Percentiles rank a stretch among this genome's conserved stretches.
These are phyloP conservation scores for Augiades crinisus DNA, from an alignment of 2,888 invertebrate species.

Conservation along the genomic window DNA sequence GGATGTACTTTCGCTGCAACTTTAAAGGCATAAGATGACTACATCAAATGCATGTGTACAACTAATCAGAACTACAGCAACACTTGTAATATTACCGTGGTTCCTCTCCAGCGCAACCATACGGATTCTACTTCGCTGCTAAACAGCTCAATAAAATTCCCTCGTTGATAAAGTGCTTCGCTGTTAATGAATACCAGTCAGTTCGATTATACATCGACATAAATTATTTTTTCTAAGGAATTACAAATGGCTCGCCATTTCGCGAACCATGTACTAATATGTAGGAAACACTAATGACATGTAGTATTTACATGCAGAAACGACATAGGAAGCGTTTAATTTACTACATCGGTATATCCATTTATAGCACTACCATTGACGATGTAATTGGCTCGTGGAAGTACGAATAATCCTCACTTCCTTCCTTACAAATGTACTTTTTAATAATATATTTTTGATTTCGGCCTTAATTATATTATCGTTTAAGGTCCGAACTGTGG, in stretches of 20 bases:
- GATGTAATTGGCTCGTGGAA: slow-evolving; percentile 4
- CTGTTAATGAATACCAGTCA: too few relatives aligned
- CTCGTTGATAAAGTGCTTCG: too few relatives aligned
- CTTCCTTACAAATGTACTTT: not conserved
- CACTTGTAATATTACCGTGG: too few relatives aligned
- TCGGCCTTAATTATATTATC: not conserved
- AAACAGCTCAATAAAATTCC: too few relatives aligned
- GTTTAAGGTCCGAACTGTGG: slow-evolving; percentile 2
- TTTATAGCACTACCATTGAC: slow-evolving; percentile 10
- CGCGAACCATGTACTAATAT: not conserved
- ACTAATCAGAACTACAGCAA: too few relatives aligned
- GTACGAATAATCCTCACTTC: not conserved
- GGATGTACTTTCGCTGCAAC: too few relatives aligned
- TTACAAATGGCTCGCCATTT: not conserved
- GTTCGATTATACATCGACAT: not conserved
- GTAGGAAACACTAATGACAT: slow-evolving; percentile 13
- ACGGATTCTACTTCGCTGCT: too few relatives aligned
- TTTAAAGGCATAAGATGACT: too few relatives aligned
- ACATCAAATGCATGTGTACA: too few relatives aligned
- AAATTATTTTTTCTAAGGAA: not conserved
- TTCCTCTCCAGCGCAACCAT: too few relatives aligned
- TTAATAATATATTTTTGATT: slow-evolving; percentile 3
- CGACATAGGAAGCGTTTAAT: slow-evolving; percentile 21
- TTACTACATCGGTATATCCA: slow-evolving; percentile 3
- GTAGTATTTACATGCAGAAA: slow-evolving; percentile 8